Evolutionary conservation across 2,888 invertebrate genomes (phyloP), one percentile per base, ranked within the genome.

Genomic region (Phalera bucephala): DNA sequence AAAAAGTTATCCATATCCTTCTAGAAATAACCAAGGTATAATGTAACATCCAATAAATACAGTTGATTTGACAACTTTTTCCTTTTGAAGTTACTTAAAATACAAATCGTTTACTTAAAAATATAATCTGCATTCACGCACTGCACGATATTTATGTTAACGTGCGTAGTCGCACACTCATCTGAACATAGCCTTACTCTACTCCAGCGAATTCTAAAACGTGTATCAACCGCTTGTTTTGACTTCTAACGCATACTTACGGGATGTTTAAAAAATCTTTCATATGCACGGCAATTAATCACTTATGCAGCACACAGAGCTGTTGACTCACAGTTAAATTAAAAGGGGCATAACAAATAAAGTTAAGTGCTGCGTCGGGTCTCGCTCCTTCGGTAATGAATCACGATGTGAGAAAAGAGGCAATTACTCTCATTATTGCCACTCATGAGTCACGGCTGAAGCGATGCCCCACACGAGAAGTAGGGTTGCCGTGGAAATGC

Each of bases 361-460:
- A 73, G 60, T 72, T 54, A 64, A 76, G 72, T 69, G 72, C 64
- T 54, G 66, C 62, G 65, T 63, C 63, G 68, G 63, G 64, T 63
- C 68, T 74, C 66, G 68, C 72, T 75, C 65, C 71, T 70, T 72
- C 46, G 64, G 65, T 56, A 52, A 82, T 81, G 87, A 88, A 86
- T 86, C 87, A 88, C 83, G 72, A 80, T 83, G 81, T 85, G 85
- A 83, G 85, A 87, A 84, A 81, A 79, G 71, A 68, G 59, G 79
- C 84, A 86, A 87, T 87, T 85, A 84, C 73, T 74, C 75, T 80
- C 75, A 81, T 85, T 84, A 86, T 74, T 71, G 54, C 59, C 50
- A 59, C 66, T 67, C 57, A 73, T 83, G 86, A 83, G 67, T 81
- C 82, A 85, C 57, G 59, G 54, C 41, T 56, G 49, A 77, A 76